phyloP scores from a whole-genome alignment of 1,140 invertebrate species.

The Nylanderia fulva region DNA sequence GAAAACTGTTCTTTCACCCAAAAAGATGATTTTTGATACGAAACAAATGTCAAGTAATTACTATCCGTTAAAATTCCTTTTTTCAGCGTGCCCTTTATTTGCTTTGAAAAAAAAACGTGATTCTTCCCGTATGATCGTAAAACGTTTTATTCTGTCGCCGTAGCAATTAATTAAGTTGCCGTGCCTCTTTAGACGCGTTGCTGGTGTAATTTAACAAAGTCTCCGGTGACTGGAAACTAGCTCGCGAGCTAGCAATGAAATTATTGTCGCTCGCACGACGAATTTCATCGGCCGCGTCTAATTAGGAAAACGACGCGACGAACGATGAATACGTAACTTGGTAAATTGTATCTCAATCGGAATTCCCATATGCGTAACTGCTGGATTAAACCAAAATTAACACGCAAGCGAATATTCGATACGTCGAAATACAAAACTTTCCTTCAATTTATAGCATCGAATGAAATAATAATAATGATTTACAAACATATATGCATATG shows the following conservation, averaged over 20 bases:
- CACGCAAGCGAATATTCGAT: slow-evolving; percentile 32
- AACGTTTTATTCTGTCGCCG: slow-evolving; percentile 37
- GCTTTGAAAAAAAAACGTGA: slow-evolving; percentile 11
- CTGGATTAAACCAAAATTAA: slow-evolving; percentile 46
- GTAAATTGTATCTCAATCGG: slow-evolving; percentile 53
- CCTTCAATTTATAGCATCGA: slow-evolving; percentile 21
- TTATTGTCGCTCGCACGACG: slow-evolving; percentile 58
- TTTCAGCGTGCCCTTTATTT: background rate
- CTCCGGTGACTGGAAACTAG: slow-evolving; percentile 34
- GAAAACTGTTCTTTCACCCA: background rate
- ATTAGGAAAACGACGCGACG: slow-evolving; percentile 52
- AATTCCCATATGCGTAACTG: slow-evolving; percentile 55
- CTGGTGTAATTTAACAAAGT: slow-evolving; percentile 56
- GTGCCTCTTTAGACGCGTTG: slow-evolving; percentile 43
- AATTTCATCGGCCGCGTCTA: slow-evolving; percentile 59
- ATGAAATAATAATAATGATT: slow-evolving; percentile 18
- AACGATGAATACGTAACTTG: slow-evolving; percentile 25
- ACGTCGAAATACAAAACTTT: slow-evolving; percentile 15
- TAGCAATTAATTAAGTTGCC: slow-evolving; percentile 52
- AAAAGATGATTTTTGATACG: background rate
- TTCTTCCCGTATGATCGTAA: slow-evolving; percentile 29
- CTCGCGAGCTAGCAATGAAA: slow-evolving; percentile 54
- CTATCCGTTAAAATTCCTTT: background rate
- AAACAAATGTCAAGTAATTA: background rate
- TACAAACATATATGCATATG: background rate